Evolutionary conservation across 2,113 vertebrate species (phyloP), one percentile per base, ranked within the genome.

Genomic region (Megalops atlanticus): DNA sequence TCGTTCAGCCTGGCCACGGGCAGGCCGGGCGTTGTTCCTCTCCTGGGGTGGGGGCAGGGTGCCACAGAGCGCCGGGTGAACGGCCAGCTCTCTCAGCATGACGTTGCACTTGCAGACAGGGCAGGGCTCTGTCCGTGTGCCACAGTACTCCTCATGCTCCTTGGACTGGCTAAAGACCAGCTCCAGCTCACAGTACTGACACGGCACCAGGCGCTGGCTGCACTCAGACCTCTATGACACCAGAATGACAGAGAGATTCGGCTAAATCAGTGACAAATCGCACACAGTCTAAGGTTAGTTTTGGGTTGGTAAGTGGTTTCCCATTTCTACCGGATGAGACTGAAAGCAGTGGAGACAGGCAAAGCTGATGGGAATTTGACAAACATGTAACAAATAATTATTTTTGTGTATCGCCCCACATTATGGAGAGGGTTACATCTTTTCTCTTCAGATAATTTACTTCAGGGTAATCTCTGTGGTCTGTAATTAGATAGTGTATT

Each of bases 91-190:
- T 81, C 92, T 94, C 82, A 97, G 80, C 94, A 99, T 92, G 21
- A 99, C 54, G 8, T 97, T 94, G 77, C 87, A 93, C 21, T 94
- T 93, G 86, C 98, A 98, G 16, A n/a, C 79, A 0, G 87, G 86
- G 72, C 97, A 99, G 0, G 88, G 92, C 89, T 99, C 97, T 0
- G 97, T 99, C 76, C 97, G 92, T 6, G 97, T 93, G 0, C 97
- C 97, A 3, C 97, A 99, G 87, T 96, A 99, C 18, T 95, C 94
- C 81, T 98, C 96, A 0, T 99, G 98, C 8, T 97, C 95, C 88
- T 91, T 92, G 24, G 96, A 92, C 84, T 96, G 96, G 86, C 87
- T 90, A 86, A 94, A 95, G 38, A 92, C 84, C 18, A 98, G 92
- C 89, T 97, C 96, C 79, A 99, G 89, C 80, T 97, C 95, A 41